phyloP scores from a whole-genome alignment of 2,113 vertebrate genomes.

The Oriolus oriolus region DNA sequence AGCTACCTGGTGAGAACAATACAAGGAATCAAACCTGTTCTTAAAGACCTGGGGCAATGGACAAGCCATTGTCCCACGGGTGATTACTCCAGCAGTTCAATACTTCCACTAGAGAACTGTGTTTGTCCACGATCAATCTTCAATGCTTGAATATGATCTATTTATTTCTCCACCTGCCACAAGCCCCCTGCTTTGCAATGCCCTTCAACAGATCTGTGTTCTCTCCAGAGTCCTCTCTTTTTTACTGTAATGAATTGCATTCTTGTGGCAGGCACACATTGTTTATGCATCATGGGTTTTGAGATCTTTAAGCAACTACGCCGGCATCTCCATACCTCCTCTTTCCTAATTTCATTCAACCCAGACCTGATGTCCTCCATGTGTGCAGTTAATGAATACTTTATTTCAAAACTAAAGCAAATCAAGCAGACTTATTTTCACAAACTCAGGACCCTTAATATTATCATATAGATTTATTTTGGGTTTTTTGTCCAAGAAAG shows the following conservation, averaged over 20 bases:
- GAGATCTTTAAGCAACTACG: background rate
- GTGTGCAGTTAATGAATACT: background rate
- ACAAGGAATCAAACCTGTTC: background rate
- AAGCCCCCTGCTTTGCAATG: background rate
- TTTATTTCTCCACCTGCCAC: background rate
- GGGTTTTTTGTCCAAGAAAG: background rate
- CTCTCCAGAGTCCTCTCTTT: background rate
- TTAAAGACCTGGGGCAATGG: background rate
- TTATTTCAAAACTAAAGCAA: background rate
- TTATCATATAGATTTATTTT: background rate
- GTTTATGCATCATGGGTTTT: background rate
- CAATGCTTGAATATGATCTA: background rate
- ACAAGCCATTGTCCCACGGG: background rate
- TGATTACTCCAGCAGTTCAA: background rate
- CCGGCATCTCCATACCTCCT: background rate
- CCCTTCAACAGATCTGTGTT: background rate
- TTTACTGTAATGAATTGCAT: background rate
- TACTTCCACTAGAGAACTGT: background rate
- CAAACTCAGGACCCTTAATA: background rate
- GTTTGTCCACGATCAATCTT: background rate
- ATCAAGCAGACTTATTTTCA: background rate
- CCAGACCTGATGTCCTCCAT: background rate
- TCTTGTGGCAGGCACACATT: background rate
- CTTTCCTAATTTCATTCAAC: background rate
- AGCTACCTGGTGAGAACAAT: background rate